These are phyloP conservation scores for Pelobates fuscus DNA, from an alignment of 2,113 vertebrate genomes.

Conservation along the genomic window DNA sequence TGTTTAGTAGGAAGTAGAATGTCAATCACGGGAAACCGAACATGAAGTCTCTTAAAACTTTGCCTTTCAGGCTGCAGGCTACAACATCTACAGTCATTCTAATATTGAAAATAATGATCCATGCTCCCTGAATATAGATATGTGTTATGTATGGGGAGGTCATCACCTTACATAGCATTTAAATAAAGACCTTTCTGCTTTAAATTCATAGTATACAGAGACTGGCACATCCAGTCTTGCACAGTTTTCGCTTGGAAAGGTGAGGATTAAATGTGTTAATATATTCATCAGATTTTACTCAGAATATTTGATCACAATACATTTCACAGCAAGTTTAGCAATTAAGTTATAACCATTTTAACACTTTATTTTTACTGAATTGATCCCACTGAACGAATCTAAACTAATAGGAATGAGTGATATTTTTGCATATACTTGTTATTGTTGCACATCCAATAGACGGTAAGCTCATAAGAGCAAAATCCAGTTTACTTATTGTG, in stretches of 20 bases:
- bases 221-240: constrained; percentile 23
- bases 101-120: not conserved
- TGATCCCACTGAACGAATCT: no score
- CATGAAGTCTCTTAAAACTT: not conserved
- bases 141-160: not conserved
- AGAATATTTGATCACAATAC: constrained; percentile 14
- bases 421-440: no score
- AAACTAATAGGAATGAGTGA: no score
- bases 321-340: not conserved
- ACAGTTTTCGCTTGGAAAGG: constrained; percentile 11
- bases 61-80: not conserved
- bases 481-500: no score
- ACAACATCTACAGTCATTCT: not conserved
- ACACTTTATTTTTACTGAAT: not conserved
- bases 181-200: not conserved
- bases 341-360: not conserved
- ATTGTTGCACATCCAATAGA: no score
- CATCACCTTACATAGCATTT: not conserved
- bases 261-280: constrained; percentile 20
- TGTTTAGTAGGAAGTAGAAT: not conserved
- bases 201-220: constrained; percentile 22
- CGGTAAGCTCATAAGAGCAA: no score
- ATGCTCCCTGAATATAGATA: not conserved
- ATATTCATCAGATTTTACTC: constrained; percentile 25
- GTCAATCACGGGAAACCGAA: constrained; percentile 9